Conservation (phyloP, 2,888 invertebrate genomes). For the Luperina nickerlii region DNA sequence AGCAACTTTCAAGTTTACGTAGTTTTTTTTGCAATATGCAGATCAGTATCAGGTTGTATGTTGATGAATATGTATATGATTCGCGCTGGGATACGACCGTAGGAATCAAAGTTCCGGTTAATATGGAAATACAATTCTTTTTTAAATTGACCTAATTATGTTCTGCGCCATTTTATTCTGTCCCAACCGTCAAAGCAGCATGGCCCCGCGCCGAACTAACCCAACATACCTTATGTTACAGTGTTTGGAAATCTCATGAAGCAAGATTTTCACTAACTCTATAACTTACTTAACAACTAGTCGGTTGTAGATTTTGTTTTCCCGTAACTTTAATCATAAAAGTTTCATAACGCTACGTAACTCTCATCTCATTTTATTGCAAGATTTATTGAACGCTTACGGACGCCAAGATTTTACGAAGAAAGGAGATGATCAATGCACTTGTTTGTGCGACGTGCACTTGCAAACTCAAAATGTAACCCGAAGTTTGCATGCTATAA, state of each 20-base stretch:
- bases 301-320: not conserved
- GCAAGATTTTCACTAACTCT: not conserved
- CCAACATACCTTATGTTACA: not conserved
- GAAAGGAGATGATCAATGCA: conserved; percentile 20
- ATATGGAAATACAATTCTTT: not conserved
- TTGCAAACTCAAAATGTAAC: not conserved
- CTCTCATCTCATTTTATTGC: conserved; percentile 15
- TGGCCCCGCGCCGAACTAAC: not conserved
- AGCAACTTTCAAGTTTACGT: no score
- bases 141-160: not conserved
- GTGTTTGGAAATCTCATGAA: not conserved
- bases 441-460: conserved; percentile 33
- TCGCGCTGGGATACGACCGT: not conserved
- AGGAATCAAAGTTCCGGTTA: not conserved
- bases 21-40: no score
- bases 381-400: conserved; percentile 35
- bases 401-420: conserved; percentile 29
- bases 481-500: not conserved
- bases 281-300: not conserved
- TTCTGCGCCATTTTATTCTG: not conserved
- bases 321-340: conserved; percentile 27
- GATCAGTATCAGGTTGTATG: no score
- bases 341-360: conserved; percentile 20
- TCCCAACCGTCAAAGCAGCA: not conserved
- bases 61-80: no score